Conservation (phyloP, 2,888 invertebrate genomes). For the Ectemnius cavifrons region DNA sequence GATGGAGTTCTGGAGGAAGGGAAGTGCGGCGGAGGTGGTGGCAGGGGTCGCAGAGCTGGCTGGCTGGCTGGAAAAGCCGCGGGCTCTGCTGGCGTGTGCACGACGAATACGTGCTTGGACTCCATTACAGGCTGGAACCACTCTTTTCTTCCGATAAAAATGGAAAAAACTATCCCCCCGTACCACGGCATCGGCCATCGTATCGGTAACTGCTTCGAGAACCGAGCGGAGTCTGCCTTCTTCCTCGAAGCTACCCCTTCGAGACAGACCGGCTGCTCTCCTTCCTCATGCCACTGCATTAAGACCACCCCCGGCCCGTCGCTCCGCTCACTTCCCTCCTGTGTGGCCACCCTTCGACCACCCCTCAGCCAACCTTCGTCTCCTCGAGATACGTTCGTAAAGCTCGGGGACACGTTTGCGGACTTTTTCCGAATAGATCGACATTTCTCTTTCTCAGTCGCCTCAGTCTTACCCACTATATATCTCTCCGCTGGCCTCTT, state of each 20-base stretch:
- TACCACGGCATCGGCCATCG: slow-evolving; percentile 39
- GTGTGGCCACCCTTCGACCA: slow-evolving; percentile 32
- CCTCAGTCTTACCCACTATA: slow-evolving; percentile 20
- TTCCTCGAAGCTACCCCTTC: slow-evolving; percentile 23
- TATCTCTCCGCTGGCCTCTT: slow-evolving; percentile 8
- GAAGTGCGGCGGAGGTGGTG: not conserved
- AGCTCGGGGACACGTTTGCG: slow-evolving; percentile 44
- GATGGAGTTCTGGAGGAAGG: not conserved
- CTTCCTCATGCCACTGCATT: slow-evolving; percentile 3
- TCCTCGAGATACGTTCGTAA: slow-evolving; percentile 48
- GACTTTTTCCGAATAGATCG: slow-evolving; percentile 39
- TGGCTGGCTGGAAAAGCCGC: slow-evolving; percentile 66
- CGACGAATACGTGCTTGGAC: slow-evolving; percentile 71
- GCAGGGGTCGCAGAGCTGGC: not conserved
- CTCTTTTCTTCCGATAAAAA: slow-evolving; percentile 69
- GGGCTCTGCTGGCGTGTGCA: slow-evolving; percentile 72
- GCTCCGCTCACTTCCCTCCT: slow-evolving; percentile 5
- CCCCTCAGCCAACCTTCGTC: not conserved
- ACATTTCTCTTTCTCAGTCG: slow-evolving; percentile 19
- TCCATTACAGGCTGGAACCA: slow-evolving; percentile 67
- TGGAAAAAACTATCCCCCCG: slow-evolving; percentile 62
- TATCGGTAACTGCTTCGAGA: slow-evolving; percentile 63
- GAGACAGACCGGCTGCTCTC: slow-evolving; percentile 26
- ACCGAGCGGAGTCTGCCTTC: slow-evolving; percentile 47
- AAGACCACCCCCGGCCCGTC: not conserved